phyloP scores from a whole-genome alignment of 2,888 invertebrate genomes.

The Cryptops parisi region DNA sequence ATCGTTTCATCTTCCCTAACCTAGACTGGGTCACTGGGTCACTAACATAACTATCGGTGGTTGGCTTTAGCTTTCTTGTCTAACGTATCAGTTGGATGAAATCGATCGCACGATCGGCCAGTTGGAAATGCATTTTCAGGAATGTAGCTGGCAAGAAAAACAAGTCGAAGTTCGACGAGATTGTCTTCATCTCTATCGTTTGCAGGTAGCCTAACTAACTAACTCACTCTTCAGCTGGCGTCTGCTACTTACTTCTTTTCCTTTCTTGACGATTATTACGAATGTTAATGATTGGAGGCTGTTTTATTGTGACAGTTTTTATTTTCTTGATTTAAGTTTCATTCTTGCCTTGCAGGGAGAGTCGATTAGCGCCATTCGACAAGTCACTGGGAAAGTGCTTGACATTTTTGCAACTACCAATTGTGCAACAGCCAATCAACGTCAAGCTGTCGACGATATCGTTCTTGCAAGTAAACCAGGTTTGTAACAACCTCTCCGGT shows the following conservation, averaged over 20 bases:
- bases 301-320: too few species aligned
- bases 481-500: too few species aligned
- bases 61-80: constrained; percentile 4
- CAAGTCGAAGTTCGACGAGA: constrained; percentile 12
- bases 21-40: not conserved
- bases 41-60: not conserved
- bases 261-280: not conserved
- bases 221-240: too few species aligned
- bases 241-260: too few species aligned
- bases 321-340: too few species aligned
- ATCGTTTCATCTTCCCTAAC: not conserved
- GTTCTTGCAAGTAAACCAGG: too few species aligned
- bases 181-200: constrained; percentile 3
- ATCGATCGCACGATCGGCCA: constrained; percentile 11
- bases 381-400: constrained; percentile 13
- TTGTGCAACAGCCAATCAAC: not conserved
- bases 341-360: not conserved
- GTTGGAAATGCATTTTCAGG: constrained; percentile 13
- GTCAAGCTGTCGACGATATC: too few species aligned
- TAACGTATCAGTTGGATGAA: constrained; percentile 13
- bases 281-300: not conserved
- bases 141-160: constrained; percentile 13
- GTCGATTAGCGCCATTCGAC: constrained; percentile 3
- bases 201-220: constrained; percentile 9
- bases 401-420: constrained; percentile 4